phyloP scores from a whole-genome alignment of 2,797 vertebrate species.

The Molossus alvarezi region DNA sequence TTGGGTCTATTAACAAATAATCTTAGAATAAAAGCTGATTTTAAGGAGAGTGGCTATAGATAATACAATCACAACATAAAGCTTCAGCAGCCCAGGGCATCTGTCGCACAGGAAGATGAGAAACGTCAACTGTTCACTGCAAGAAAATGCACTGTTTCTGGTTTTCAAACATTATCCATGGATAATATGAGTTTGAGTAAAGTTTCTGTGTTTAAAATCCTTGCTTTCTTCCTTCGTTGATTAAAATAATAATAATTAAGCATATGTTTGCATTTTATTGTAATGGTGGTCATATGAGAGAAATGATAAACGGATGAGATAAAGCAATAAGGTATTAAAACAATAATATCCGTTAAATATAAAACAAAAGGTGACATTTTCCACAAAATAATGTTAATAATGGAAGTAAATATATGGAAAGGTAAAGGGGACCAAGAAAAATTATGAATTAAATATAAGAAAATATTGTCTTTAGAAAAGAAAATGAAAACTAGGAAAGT shows the following conservation, averaged over 20 bases:
- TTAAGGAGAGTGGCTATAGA: not conserved
- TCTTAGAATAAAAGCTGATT: slow-evolving; percentile 8
- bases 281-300: not conserved
- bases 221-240: not conserved
- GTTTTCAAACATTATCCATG: not conserved
- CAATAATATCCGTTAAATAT: not conserved
- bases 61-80: not conserved
- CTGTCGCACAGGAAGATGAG: not conserved
- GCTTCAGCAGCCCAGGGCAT: not conserved
- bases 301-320: not conserved
- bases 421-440: not conserved
- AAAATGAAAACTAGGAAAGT: slow-evolving; percentile 14
- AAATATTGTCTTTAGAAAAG: not conserved
- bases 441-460: slow-evolving; percentile 1
- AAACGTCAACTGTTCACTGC: not conserved
- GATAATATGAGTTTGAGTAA: not conserved
- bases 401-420: slow-evolving; percentile 18
- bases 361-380: not conserved
- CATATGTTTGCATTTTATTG: not conserved
- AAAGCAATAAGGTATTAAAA: not conserved
- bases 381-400: not conserved
- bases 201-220: not conserved
- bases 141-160: slow-evolving; percentile 16
- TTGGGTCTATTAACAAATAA: not conserved
- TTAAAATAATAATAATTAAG: not conserved